A percentile compares a stretch with the other conserved stretches of the same genome.
phyloP scores from a whole-genome alignment of 1,140 invertebrate genomes.

The Procambarus clarkii region DNA sequence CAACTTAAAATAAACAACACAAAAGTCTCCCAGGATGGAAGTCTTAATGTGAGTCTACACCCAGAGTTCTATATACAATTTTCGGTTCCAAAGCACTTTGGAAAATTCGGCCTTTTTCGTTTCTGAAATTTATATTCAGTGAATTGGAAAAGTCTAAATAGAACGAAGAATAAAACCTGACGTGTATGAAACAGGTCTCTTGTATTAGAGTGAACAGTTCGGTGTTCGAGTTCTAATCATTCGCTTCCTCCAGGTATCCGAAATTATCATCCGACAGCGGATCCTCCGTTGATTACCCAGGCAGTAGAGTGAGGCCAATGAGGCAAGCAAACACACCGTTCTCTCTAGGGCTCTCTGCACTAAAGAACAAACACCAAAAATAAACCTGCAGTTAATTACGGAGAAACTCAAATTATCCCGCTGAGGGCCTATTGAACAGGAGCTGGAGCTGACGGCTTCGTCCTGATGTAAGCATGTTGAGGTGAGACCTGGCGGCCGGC shows the following conservation, averaged over 20 bases:
- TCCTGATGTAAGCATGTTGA: too few relatives aligned
- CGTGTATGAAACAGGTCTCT: neutral
- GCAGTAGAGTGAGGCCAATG: neutral
- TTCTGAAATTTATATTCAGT: too few relatives aligned
- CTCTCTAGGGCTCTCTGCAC: neutral
- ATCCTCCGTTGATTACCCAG: neutral
- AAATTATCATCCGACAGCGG: neutral
- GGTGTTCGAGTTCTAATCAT: neutral
- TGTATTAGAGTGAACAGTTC: neutral
- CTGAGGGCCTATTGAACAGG: too few relatives aligned
- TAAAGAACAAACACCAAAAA: neutral
- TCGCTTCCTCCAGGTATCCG: neutral
- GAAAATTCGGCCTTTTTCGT: too few relatives aligned
- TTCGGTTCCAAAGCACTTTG: too few relatives aligned
- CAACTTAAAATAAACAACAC: too few relatives aligned
- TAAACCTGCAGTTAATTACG: neutral
- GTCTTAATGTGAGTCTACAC: too few relatives aligned
- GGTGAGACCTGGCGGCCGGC: neutral
- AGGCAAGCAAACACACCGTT: neutral
- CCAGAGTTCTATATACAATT: too few relatives aligned
- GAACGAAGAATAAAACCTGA: neutral
- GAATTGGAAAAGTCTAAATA: too few relatives aligned
- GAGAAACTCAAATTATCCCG: neutral
- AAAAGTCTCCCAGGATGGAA: too few relatives aligned
- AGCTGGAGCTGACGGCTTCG: too few relatives aligned